phyloP scores from a whole-genome alignment of 2,888 invertebrate species.

The Macroteleia sp. region DNA sequence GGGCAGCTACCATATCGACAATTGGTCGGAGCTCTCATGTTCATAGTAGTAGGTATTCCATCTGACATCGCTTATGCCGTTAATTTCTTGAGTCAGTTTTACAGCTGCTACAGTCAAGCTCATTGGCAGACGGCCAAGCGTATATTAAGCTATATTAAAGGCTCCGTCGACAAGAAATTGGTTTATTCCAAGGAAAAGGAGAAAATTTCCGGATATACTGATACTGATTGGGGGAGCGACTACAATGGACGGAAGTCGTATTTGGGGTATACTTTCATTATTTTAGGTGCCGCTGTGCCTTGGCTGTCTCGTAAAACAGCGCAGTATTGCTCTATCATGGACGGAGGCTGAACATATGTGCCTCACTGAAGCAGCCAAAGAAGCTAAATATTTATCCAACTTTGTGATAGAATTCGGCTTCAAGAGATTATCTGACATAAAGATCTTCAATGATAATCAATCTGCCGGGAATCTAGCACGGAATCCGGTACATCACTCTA shows the following conservation, averaged over 20 bases:
- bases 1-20: not conserved
- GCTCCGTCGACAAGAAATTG: not conserved
- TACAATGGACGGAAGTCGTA: not conserved
- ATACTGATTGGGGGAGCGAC: not conserved
- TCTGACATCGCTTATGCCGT: not conserved
- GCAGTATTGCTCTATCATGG: not conserved
- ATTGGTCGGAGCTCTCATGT: not conserved
- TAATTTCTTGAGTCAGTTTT: not conserved
- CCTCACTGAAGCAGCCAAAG: not conserved
- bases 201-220: not conserved
- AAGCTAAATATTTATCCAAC: not conserved
- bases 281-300: not conserved
- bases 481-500: not conserved
- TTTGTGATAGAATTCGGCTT: not conserved
- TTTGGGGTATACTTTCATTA: not conserved
- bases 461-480: not conserved
- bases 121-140: not conserved
- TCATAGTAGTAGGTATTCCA: not conserved
- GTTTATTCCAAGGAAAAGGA: not conserved
- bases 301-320: not conserved
- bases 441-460: not conserved
- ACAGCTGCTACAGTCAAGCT: not conserved
- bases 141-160: not conserved
- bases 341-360: conserved; percentile 1
- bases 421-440: too few species aligned